Percentiles rank a stretch among this genome's conserved stretches.
These are phyloP conservation scores for Strigamia maritima DNA, from an alignment of 2,888 invertebrate genomes.

Conservation along the genomic window DNA sequence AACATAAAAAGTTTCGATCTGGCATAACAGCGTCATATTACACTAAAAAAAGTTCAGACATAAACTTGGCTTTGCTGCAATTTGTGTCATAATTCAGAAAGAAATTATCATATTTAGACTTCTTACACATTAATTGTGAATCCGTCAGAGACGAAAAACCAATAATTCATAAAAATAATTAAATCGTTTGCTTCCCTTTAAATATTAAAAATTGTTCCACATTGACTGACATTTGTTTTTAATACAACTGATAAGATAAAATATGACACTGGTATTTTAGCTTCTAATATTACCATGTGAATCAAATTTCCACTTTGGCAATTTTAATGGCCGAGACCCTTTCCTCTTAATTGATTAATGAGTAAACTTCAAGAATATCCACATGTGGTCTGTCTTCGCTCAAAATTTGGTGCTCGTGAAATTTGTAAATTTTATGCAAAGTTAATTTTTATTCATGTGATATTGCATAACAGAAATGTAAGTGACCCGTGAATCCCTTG, in stretches of 20 bases:
- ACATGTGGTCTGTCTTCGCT: not conserved
- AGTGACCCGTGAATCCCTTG: not conserved
- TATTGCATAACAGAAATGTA: constrained; percentile 1
- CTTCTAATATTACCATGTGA: not conserved
- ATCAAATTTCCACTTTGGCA: not conserved
- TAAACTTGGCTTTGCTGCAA: too few relatives aligned
- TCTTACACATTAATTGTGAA: not conserved
- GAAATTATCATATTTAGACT: too few relatives aligned
- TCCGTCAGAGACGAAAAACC: too few relatives aligned
- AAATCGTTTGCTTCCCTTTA: too few relatives aligned
- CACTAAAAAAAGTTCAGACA: too few relatives aligned
- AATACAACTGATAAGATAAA: not conserved
- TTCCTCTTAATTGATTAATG: not conserved
- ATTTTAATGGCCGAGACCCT: not conserved
- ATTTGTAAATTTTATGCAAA: too few relatives aligned
- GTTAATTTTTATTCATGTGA: not conserved
- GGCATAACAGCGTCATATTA: too few relatives aligned
- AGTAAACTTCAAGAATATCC: not conserved
- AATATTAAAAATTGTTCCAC: too few relatives aligned
- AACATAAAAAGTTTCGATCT: too few relatives aligned
- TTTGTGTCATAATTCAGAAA: too few relatives aligned
- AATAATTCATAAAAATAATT: too few relatives aligned
- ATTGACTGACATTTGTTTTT: not conserved
- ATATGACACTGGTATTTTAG: not conserved
- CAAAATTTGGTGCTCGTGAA: not conserved